Evolutionary conservation across 2,797 vertebrate species (phyloP), one percentile per base, ranked within the genome.

Genomic region (Chaunax sp.): DNA sequence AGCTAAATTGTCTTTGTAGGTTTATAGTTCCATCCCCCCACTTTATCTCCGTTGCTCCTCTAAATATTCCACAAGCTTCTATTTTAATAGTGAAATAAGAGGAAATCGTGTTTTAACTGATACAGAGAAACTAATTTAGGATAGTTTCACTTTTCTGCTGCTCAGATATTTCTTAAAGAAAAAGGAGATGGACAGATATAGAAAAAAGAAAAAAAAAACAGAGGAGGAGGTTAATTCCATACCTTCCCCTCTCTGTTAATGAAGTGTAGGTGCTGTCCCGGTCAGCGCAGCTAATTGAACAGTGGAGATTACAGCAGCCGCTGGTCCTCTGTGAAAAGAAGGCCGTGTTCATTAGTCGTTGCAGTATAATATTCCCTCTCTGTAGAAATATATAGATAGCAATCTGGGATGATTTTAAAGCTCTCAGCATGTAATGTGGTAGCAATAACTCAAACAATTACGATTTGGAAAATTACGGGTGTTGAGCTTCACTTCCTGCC

Each of bases 231-330:
- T 69, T 75, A 66, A 74, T 69, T 86, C 86, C 76, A 73, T 77
- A 88, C 83, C 83, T 86, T 85, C 67, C 33, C 18, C 67, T 65
- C 75, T 61, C 40, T 71, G 72, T 77, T 91, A 89, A 91, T 92
- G 88, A 90, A 91, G 87, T 90, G 86, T 85, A 90, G 90, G 85
- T 87, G 75, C 81, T 71, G 76, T 84, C 82, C 77, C 38, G 66
- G 75, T 77, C 80, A 73, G 70, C 45, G 69, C 77, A 49, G 86
- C 87, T 92, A 89, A 93, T 92, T 91, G 87, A 87, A 86, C 73
- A 90, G 83, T 69, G 76, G 77, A 87, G 89, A 94, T 92, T 89
- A 92, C 82, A 84, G 80, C 64, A 57, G 69, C 56, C 51, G 78
- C 76, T 56, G 75, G 69, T 80, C 81, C 76, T 65, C 66, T 80